phyloP scores from a whole-genome alignment of 2,113 vertebrate genomes.

The Collichthys lucidus region DNA sequence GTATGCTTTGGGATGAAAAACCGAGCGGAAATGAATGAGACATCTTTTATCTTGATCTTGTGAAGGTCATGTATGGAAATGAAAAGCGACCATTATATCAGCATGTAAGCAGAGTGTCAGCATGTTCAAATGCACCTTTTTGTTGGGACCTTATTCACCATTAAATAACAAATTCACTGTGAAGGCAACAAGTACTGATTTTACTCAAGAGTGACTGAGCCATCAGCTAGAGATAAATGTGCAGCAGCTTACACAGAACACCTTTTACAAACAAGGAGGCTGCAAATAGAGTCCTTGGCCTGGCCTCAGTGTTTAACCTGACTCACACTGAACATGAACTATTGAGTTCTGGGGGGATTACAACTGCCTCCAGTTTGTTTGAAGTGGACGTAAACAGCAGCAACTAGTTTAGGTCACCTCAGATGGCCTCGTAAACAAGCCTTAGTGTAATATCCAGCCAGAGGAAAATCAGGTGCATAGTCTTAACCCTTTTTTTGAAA shows the following conservation, averaged over 20 bases:
- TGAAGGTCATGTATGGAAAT: neutral
- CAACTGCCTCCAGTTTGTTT: conserved; percentile 37
- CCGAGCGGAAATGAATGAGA: neutral
- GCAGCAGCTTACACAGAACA: neutral
- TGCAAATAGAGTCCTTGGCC: neutral
- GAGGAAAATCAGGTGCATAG: conserved; percentile 18
- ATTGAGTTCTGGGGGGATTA: conserved; percentile 19
- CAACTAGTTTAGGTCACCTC: conserved; percentile 22
- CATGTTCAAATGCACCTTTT: neutral
- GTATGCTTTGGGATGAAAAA: neutral
- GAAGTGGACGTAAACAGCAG: conserved; percentile 41
- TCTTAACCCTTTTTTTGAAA: conserved; percentile 23
- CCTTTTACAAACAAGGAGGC: conserved; percentile 28
- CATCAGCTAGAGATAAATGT: neutral
- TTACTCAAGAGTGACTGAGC: neutral
- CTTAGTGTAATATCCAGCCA: conserved; percentile 5
- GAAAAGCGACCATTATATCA: neutral
- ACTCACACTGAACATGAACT: neutral
- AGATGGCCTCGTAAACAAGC: conserved; percentile 9
- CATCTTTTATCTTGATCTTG: neutral
- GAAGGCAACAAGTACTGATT: neutral
- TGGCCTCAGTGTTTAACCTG: conserved; percentile 16
- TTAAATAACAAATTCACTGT: too few species aligned
- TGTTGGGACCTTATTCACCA: neutral
- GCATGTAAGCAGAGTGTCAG: neutral